These are phyloP conservation scores for Nothocercus nigrocapillus DNA, from an alignment of 2,113 vertebrate genomes.

Conservation along the genomic window DNA sequence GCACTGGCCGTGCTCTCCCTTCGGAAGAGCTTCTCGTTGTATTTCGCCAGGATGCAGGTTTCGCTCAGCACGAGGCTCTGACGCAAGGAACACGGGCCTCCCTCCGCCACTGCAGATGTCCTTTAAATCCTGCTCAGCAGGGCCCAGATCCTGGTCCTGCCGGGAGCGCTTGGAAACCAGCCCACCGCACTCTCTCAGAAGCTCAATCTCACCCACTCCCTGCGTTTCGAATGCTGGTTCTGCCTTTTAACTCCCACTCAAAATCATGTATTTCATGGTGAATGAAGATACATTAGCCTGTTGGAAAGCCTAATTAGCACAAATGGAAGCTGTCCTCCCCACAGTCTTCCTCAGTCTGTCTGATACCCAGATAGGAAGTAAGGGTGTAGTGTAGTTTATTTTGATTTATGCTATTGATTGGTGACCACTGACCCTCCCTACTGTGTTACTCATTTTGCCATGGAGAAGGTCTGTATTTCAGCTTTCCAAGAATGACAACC, in stretches of 20 bases:
- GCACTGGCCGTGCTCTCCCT: neutral
- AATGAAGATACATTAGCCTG: neutral
- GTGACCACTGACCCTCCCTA: neutral
- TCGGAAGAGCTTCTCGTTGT: fast-evolving
- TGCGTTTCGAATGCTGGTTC: neutral
- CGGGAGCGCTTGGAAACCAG: neutral
- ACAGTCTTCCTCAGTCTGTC: neutral
- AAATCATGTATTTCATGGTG: neutral
- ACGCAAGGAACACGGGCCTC: neutral
- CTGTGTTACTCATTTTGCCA: neutral
- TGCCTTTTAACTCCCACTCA: conserved; percentile 54
- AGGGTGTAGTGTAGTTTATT: neutral
- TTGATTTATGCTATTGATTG: neutral
- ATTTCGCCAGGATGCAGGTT: neutral
- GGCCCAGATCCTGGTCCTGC: neutral
- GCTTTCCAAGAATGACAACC: neutral
- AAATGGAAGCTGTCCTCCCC: conserved; percentile 20
- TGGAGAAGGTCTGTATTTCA: neutral
- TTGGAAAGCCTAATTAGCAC: conserved; percentile 40
- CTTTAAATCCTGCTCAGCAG: neutral
- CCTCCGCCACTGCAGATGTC: neutral
- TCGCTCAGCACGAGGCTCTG: neutral
- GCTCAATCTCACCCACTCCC: conserved; percentile 43
- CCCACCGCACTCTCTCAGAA: neutral
- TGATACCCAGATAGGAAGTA: neutral